Evolutionary conservation across 2,797 vertebrate genomes (phyloP).

Genomic region (Odontamblyopus lacepedii): DNA sequence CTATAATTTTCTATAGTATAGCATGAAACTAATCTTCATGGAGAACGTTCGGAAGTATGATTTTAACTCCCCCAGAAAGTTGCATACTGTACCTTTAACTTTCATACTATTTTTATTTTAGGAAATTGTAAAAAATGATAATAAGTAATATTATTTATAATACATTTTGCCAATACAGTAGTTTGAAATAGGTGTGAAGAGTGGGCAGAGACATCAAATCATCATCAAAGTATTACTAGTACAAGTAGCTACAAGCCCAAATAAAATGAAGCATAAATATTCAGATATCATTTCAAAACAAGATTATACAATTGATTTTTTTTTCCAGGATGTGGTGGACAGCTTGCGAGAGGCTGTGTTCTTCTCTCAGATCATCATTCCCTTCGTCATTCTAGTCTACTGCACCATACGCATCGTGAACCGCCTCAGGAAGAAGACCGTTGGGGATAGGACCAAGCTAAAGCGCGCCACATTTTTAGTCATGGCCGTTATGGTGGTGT

Average conservation of each 20-base stretch:
- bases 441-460: conserved; percentile 67
- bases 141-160: too few relatives aligned
- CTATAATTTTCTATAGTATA: too few relatives aligned
- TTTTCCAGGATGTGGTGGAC: conserved; percentile 44
- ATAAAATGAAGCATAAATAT: background rate
- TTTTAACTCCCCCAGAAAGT: too few relatives aligned
- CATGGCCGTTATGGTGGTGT: conserved; percentile 56
- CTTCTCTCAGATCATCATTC: conserved; percentile 70
- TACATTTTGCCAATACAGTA: too few relatives aligned
- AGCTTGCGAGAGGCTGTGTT: conserved; percentile 64
- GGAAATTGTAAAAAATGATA: too few relatives aligned
- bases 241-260: background rate
- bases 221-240: too few relatives aligned
- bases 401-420: conserved; percentile 58
- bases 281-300: background rate
- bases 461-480: conserved; percentile 56
- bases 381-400: conserved; percentile 73
- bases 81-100: too few relatives aligned
- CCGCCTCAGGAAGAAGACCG: conserved; percentile 59
- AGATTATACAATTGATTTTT: background rate
- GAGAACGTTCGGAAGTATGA: too few relatives aligned
- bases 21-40: too few relatives aligned
- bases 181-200: background rate
- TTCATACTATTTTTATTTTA: too few relatives aligned
- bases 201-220: too few relatives aligned